Conservation (phyloP, 2,888 invertebrate genomes). For the Xanthorhoe spadicearia region DNA sequence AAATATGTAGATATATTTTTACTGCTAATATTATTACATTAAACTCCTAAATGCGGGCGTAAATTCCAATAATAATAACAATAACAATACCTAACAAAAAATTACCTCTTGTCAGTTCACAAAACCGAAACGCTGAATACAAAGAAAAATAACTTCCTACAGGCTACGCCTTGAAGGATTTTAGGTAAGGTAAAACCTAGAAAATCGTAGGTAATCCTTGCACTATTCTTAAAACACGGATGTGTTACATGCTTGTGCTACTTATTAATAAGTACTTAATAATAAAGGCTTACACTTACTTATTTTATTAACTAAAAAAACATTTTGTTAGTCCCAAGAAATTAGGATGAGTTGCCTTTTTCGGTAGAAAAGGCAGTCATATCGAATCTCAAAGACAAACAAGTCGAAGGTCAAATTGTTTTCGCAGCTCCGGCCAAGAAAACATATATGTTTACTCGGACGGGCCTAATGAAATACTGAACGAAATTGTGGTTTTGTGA, state of each 20-base stretch:
- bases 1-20: no score
- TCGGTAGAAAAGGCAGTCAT: background rate
- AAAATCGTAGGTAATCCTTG: no score
- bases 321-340: background rate
- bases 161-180: no score
- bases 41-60: background rate
- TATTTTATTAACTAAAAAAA: background rate
- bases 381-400: constrained; percentile 35
- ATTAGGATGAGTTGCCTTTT: background rate
- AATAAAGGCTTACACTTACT: background rate
- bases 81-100: no score
- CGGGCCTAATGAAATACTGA: constrained; percentile 33
- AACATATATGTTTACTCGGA: constrained; percentile 40
- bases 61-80: background rate
- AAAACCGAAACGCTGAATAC: no score
- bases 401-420: constrained; percentile 42
- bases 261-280: background rate
- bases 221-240: no score
- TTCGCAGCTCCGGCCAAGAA: constrained; percentile 32
- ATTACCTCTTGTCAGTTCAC: no score
- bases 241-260: no score
- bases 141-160: no score
- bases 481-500: constrained; percentile 8
- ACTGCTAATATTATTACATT: no score
- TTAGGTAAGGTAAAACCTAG: no score